Base-by-base conservation (phyloP, 2,113 vertebrate genomes). In the Lampris incognitus region DNA sequence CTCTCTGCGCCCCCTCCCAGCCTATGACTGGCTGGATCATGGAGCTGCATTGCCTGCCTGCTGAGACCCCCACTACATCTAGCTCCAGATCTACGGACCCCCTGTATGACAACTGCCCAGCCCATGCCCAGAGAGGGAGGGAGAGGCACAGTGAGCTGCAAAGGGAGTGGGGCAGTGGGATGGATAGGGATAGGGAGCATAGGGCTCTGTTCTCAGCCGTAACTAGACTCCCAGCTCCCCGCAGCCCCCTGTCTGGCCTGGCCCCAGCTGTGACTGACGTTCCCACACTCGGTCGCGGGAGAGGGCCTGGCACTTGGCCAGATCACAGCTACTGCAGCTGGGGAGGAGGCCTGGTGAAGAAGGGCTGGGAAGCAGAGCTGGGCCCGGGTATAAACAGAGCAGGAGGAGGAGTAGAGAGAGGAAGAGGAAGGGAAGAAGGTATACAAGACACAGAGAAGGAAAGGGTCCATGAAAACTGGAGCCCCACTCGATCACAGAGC, bases 251-350 rank as follows among this genome's bases (percentile, higher is more conserved):
- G 85, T 50, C 85, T 67, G 85, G 59, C 77, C 72, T 71, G 76
- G 77, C 69, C 73, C 90, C 90, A 80, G 89, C 82, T 86, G 88
- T 74, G 84, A 84, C 90, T 72, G 62, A 9, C 77, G 84, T 91
- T 92, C 92, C 94, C 92, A 80, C 78, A 75, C n/a, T 82, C 74
- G 56, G 60, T 51, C 84, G 79, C 82, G 78, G 73, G 79, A 59
- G 87, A 92, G 83, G 58, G 39, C 39, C 81, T 87, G 90, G 86
- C 88, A 11, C 73, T 50, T 82, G 81, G 89, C 92, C 92, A 91
- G 91, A 86, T 76, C 87, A 81, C 77, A 87, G 85, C 80, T 84
- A 93, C 77, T 85, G 76, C 82, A 94, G 92, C 90, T 95, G 94
- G 67, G 84, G 72, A 68, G 74, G 64, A 38, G 81, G 63, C 37